Base-by-base conservation (phyloP, 1,140 invertebrate genomes). In the Pseudomyrmex gracilis region DNA sequence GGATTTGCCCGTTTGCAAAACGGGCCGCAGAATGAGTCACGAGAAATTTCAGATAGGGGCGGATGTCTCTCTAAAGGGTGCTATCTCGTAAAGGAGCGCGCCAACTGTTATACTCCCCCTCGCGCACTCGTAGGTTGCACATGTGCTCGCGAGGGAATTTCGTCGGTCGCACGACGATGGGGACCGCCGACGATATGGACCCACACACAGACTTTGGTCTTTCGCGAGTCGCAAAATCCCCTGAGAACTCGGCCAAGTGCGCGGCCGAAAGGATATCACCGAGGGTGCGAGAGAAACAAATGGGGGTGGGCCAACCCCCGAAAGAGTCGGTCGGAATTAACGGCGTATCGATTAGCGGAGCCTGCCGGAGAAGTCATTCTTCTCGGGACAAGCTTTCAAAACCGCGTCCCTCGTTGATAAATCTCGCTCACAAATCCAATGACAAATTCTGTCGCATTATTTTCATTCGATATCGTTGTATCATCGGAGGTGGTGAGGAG, bases 71-170 rank as follows among this genome's bases (percentile, higher is more conserved):
- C 78, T 57, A 83, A 86, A 85, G 86, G 84, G 34, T 34, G 34
- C 5, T 77, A 20, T 45, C 66, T 47, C 74, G 22, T 67, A 57
- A 73, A 78, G 73, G 49, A 24, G 55, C 68, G 83, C 87, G 83
- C 87, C 87, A 89, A 89, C 84, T 88, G 87, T 88, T 88, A 84
- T 34, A 34, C 34, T 15, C 76, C 58, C 76, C 67, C 53, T 66
- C 58, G 34, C 7, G 63, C 85, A 90, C 85, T 92, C 87, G 83
- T 84, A 34, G 87, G 49, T 73, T 70, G 73, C 91, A 93, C 90
- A 93, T 93, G 93, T 94, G 91, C 89, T 91, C 93, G 91, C 93
- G 87, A 91, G 92, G 93, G 93, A 93, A 93, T 92, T 92, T 91
- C 86, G 84, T 64, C 70, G 64, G 70, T n/a, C n/a, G n/a, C 57